Base-by-base conservation (phyloP, 2,797 vertebrate genomes). In the Sebastolobus alascanus region DNA sequence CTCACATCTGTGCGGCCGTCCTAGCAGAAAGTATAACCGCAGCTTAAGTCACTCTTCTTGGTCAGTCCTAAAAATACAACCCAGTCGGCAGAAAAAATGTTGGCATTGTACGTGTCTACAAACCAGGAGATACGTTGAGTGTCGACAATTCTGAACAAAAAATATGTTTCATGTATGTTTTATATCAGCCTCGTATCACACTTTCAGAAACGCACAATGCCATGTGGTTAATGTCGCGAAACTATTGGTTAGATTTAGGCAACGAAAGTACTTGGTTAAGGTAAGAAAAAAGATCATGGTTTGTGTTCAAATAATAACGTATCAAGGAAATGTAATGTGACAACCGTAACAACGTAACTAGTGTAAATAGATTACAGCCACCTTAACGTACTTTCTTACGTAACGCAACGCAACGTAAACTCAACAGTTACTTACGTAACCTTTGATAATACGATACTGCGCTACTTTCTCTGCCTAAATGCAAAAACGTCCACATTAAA, bases 161-260 rank as follows among this genome's bases (percentile, higher is more conserved):
- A 46, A 0, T 46, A 46, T 1, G 6, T 46, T 46, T 16, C 43
- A 46, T 0, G 43, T 46, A 46, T 46, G 43, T 46, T 46, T 46
- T 46, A 46, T 46, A 46, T 46, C 43, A 18, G 43, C 43, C 43
- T 46, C 3, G 16, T 46, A 46, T 46, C 43, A 46, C 40, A 16
- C 40, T 40, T 40, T 13, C 0, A 40, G 13, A 40, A 40, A 43
- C 2, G 14, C 14, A 40, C 40, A 43, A 16, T 46, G 43, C 16
- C 43, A 46, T 18, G 16, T 0, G 16, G 0, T 46, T 46, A 46
- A 46, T 16, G 0, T 46, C 6, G 43, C 16, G 1, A 33, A 1
- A n/a, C 10, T 5, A 35, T 20, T 35, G 18, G 5, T 35, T 35
- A 10, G 18, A 18, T 35, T 33, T 10, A 60, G 18, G 56, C 27